Evolutionary conservation across 1,140 invertebrate genomes (phyloP).

Genomic region (Rhysida immarginata): DNA sequence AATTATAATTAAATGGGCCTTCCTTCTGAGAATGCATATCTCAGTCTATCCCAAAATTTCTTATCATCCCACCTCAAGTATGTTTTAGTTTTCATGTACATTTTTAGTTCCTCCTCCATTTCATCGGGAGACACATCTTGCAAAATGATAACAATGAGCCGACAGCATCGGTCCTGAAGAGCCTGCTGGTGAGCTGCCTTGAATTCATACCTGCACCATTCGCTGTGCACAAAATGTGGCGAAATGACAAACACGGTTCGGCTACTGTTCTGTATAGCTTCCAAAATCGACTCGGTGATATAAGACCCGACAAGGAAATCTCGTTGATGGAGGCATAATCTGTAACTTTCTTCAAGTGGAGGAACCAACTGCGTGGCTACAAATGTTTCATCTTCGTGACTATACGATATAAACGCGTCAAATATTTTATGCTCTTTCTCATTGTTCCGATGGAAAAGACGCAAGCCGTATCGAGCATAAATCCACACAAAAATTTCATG

Average conservation of each 20-base stretch:
- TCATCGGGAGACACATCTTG: constrained; percentile 65
- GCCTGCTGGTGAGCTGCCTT: constrained; percentile 73
- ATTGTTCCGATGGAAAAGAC: not conserved
- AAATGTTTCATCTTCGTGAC: not conserved
- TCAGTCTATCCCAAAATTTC: constrained; percentile 83
- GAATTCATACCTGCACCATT: constrained; percentile 87
- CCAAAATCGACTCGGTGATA: constrained; percentile 43
- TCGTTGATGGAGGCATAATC: constrained; percentile 14
- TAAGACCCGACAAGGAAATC: constrained; percentile 17
- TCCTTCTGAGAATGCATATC: constrained; percentile 66
- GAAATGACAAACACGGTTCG: constrained; percentile 78
- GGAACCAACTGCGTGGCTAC: not conserved
- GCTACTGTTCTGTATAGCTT: constrained; percentile 78
- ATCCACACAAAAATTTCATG: not conserved
- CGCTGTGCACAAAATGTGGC: constrained; percentile 84
- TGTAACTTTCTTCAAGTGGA: not conserved
- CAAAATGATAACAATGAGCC: constrained; percentile 65
- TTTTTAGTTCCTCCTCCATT: constrained; percentile 71
- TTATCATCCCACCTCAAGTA: constrained; percentile 82
- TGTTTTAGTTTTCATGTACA: constrained; percentile 76
- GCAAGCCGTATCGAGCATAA: not conserved
- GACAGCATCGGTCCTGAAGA: constrained; percentile 17
- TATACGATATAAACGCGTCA: not conserved
- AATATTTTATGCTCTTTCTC: not conserved
- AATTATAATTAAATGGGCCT: too few species aligned